These are phyloP conservation scores for Psilopsiagon aurifrons DNA, from an alignment of 2,113 vertebrate species.

Conservation along the genomic window DNA sequence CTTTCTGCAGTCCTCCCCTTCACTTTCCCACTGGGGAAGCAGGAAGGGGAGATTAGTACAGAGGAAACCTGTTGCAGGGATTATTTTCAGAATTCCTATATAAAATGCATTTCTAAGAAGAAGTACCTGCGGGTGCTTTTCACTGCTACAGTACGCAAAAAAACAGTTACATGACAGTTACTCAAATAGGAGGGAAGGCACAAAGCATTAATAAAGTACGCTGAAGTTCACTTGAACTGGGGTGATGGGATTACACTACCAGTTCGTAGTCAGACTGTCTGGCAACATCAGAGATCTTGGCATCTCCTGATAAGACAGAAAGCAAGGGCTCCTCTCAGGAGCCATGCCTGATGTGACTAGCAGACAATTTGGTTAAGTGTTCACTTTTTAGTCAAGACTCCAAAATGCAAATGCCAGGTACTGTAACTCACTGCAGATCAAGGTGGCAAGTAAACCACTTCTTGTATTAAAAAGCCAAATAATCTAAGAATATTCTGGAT, in stretches of 20 bases:
- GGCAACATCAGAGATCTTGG: background rate
- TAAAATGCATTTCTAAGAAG: background rate
- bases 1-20: background rate
- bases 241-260: background rate
- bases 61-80: background rate
- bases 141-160: background rate
- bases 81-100: background rate
- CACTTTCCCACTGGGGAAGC: background rate
- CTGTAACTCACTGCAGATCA: background rate
- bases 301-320: background rate
- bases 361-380: background rate
- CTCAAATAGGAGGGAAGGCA: background rate
- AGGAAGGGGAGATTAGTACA: background rate
- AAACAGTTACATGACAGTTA: background rate
- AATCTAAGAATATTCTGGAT: background rate
- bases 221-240: background rate
- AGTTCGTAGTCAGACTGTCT: background rate
- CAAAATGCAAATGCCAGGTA: slow-evolving; percentile 3
- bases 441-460: background rate
- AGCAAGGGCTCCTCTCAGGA: background rate
- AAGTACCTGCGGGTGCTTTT: background rate
- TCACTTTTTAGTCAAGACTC: slow-evolving; percentile 11
- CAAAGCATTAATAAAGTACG: background rate
- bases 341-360: background rate
- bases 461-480: background rate